phyloP scores from a whole-genome alignment of 2,888 invertebrate species.

The Diachrysia chrysitis region DNA sequence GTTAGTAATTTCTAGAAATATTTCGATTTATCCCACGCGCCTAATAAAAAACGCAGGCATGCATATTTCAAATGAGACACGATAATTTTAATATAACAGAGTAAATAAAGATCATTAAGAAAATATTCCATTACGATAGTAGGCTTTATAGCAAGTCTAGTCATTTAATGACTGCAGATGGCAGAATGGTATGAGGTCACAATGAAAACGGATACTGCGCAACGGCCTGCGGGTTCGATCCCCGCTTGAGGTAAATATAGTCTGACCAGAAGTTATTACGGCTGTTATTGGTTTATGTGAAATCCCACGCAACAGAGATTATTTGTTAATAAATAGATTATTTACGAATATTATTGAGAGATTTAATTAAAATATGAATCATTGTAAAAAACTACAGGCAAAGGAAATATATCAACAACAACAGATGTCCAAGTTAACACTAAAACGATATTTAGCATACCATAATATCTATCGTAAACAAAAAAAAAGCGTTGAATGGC shows the following conservation, averaged over 20 bases:
- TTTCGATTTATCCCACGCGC: neutral
- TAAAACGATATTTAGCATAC: constrained; percentile 13
- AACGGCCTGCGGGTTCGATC: neutral
- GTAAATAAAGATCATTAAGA: neutral
- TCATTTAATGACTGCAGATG: neutral
- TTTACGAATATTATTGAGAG: too few relatives aligned
- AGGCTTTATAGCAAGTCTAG: neutral
- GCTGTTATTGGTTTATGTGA: too few relatives aligned
- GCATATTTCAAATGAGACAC: neutral
- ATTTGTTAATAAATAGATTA: too few relatives aligned
- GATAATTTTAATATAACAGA: neutral
- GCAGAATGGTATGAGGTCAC: neutral
- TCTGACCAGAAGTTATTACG: too few relatives aligned
- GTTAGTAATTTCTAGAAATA: neutral
- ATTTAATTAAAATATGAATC: neutral
- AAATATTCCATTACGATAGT: neutral
- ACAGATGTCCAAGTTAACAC: constrained; percentile 8
- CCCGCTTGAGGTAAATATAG: neutral
- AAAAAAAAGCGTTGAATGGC: constrained; percentile 27
- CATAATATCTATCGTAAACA: constrained; percentile 28
- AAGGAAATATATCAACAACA: neutral
- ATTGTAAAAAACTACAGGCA: neutral
- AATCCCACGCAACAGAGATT: too few relatives aligned
- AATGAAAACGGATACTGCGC: neutral
- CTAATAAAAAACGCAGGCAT: neutral